These are phyloP conservation scores for Acanthopleura granulata DNA, from an alignment of 2,888 invertebrate species.

Conservation along the genomic window DNA sequence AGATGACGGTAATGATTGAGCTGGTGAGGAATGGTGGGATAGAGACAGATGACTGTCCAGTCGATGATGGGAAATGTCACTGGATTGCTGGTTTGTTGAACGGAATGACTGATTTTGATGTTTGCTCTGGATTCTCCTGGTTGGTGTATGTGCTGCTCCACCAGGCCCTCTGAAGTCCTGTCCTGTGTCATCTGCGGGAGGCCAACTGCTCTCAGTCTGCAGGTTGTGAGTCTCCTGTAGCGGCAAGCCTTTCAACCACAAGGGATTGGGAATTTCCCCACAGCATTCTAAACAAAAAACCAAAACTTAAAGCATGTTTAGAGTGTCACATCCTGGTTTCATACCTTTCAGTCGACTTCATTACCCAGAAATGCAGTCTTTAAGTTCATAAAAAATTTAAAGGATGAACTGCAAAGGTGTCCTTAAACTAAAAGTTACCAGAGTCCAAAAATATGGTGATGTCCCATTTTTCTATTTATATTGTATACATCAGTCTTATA, in stretches of 20 bases:
- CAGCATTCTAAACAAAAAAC: constrained; percentile 4
- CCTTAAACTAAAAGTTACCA: no score
- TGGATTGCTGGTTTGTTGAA: neutral
- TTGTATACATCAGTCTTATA: no score
- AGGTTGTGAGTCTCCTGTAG: neutral
- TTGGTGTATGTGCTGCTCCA: neutral
- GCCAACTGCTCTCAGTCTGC: neutral
- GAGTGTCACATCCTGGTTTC: no score
- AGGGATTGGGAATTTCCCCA: constrained; percentile 8
- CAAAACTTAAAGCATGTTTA: no score
- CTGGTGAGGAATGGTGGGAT: neutral
- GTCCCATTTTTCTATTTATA: no score
- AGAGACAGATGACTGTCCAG: neutral
- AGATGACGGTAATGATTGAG: neutral
- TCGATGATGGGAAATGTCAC: neutral
- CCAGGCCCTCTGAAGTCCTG: neutral
- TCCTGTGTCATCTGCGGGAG: neutral
- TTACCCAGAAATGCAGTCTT: no score
- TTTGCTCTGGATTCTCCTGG: neutral
- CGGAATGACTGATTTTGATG: neutral
- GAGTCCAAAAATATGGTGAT: no score
- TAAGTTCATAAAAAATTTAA: no score
- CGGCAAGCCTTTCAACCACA: constrained; percentile 12
- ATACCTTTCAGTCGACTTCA: no score
- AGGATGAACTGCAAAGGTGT: no score